Conservation (phyloP, 1,140 invertebrate species). For the Aporrectodea caliginosa region DNA sequence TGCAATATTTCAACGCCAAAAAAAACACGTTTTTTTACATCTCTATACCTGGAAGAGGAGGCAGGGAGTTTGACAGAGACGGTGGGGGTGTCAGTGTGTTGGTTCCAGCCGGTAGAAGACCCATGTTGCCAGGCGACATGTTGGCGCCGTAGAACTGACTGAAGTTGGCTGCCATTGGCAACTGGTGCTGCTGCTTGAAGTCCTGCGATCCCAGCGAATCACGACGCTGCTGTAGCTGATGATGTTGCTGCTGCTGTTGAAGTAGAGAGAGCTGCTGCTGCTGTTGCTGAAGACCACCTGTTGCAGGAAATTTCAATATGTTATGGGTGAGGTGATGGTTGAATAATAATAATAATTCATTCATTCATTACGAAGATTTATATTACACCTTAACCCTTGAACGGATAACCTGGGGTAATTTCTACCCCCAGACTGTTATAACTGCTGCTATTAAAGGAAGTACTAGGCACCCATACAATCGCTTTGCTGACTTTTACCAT, state of each 20-base stretch:
- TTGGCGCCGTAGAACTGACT: slow-evolving; percentile 25
- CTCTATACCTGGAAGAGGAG: too few relatives aligned
- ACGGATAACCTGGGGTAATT: too few relatives aligned
- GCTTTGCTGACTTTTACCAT: too few relatives aligned
- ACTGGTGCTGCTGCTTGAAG: slow-evolving; percentile 11
- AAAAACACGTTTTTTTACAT: too few relatives aligned
- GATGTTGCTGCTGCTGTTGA: not conserved
- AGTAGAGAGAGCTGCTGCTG: not conserved
- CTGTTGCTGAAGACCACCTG: not conserved
- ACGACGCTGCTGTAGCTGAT: not conserved
- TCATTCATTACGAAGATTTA: too few relatives aligned
- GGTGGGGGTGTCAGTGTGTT: slow-evolving; percentile 73
- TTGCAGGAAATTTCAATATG: not conserved
- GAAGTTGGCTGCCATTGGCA: not conserved
- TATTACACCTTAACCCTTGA: too few relatives aligned
- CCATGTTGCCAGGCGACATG: slow-evolving; percentile 48
- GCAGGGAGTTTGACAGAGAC: slow-evolving; percentile 56
- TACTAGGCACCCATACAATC: too few relatives aligned
- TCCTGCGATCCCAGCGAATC: slow-evolving; percentile 21
- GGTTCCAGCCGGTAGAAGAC: slow-evolving; percentile 41
- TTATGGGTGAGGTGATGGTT: too few relatives aligned
- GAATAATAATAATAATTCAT: too few relatives aligned
- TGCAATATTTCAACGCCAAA: too few relatives aligned
- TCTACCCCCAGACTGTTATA: too few relatives aligned
- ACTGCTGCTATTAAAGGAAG: too few relatives aligned